Evolutionary conservation across 2,888 invertebrate genomes (phyloP).

Genomic region (Agrochola circellaris): DNA sequence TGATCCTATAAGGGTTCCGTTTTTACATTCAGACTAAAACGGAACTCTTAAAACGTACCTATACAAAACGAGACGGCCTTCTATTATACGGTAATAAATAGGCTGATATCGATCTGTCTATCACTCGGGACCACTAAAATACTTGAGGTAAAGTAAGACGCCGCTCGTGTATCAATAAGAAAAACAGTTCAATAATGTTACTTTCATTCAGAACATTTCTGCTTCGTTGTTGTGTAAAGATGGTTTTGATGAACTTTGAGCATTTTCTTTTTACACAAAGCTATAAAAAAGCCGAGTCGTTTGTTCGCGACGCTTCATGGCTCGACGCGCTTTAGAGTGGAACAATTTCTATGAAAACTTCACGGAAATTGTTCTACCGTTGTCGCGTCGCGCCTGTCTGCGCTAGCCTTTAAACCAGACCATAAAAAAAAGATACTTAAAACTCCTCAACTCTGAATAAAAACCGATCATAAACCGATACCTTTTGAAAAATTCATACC

Average conservation of each 20-base stretch:
- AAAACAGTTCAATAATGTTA: neutral
- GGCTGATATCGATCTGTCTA: conserved; percentile 7
- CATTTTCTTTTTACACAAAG: neutral
- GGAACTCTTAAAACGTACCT: neutral
- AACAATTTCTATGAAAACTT: too few species aligned
- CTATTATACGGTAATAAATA: conserved; percentile 11
- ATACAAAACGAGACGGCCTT: neutral
- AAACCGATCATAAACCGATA: neutral
- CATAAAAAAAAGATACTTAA: neutral
- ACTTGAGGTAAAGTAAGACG: conserved; percentile 11
- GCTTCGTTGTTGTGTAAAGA: neutral
- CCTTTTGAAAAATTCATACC: neutral
- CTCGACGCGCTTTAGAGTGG: too few species aligned
- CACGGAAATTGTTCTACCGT: too few species aligned
- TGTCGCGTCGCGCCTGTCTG: too few species aligned
- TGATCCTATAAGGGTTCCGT: too few species aligned
- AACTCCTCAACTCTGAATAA: neutral
- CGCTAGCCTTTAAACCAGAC: too few species aligned
- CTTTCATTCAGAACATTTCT: neutral
- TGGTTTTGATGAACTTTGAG: neutral
- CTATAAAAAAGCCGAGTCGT: neutral
- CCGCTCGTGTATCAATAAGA: conserved; percentile 10
- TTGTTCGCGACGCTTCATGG: too few species aligned
- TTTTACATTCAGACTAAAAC: too few species aligned
- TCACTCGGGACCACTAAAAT: conserved; percentile 6